Percentiles rank a stretch among this genome's conserved stretches.
Conservation (phyloP, 2,113 vertebrate species). For the Ceyx cyanopectus region DNA sequence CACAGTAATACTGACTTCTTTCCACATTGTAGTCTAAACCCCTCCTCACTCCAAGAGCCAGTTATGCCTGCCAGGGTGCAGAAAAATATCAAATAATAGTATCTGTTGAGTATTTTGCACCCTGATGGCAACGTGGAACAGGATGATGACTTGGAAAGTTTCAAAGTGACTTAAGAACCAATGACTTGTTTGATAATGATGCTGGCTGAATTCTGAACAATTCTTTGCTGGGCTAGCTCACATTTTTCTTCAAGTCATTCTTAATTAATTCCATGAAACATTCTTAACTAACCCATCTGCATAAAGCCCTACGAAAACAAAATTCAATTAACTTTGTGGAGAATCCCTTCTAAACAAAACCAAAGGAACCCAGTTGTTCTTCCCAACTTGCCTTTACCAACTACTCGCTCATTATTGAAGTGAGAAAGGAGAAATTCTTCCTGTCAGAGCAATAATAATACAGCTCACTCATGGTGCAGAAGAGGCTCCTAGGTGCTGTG, state of each 20-base stretch:
- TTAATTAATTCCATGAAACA: background rate
- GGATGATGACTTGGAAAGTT: background rate
- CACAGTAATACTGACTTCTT: background rate
- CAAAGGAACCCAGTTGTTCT: background rate
- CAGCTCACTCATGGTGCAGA: background rate
- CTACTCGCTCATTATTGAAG: background rate
- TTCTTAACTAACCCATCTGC: background rate
- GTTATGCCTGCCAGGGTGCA: background rate
- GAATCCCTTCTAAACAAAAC: background rate
- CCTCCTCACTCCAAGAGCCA: background rate
- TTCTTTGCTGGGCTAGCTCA: background rate
- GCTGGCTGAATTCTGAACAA: background rate
- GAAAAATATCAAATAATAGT: background rate
- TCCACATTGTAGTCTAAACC: background rate
- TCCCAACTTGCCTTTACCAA: background rate
- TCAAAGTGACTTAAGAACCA: background rate
- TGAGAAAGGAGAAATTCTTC: background rate
- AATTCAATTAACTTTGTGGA: background rate
- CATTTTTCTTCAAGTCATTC: background rate
- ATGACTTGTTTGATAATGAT: background rate
- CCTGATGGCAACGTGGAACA: background rate
- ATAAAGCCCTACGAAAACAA: background rate
- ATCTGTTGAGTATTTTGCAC: background rate
- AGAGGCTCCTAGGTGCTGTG: background rate
- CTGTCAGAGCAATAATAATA: conserved; percentile 40